These are phyloP conservation scores for Columbina picui DNA, from an alignment of 2,113 vertebrate species.

Conservation along the genomic window DNA sequence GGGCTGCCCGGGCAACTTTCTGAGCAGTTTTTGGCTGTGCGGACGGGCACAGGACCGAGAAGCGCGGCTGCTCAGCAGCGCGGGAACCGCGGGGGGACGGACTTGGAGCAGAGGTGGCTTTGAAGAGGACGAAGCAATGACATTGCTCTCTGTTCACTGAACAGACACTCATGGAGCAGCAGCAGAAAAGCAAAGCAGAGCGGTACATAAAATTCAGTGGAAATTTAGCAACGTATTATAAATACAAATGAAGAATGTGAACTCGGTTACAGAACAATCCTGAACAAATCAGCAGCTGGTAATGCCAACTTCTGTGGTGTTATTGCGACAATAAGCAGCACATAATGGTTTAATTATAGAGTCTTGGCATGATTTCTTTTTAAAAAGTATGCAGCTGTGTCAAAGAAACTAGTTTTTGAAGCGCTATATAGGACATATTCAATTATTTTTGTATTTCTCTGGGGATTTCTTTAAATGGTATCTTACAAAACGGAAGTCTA, in stretches of 20 bases:
- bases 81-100: not conserved
- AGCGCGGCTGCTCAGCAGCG: not conserved
- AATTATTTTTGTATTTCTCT: not conserved
- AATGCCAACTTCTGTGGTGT: not conserved
- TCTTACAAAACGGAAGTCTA: not conserved
- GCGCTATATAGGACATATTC: not conserved
- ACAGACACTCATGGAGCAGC: not conserved
- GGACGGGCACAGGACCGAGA: not conserved
- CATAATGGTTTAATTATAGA: conserved; percentile 30
- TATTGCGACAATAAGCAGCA: not conserved
- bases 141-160: accelerated
- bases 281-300: conserved; percentile 10
- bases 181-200: not conserved
- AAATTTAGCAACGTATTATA: not conserved
- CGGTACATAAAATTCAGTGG: not conserved
- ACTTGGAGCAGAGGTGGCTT: not conserved
- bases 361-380: not conserved
- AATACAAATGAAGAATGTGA: not conserved
- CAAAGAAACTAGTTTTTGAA: not conserved
- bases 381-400: not conserved
- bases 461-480: not conserved
- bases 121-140: not conserved
- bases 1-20: not conserved
- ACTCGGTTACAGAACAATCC: not conserved
- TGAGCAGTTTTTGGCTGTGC: not conserved